Conservation (phyloP, 2,797 vertebrate genomes). For the Leuciscus waleckii region DNA sequence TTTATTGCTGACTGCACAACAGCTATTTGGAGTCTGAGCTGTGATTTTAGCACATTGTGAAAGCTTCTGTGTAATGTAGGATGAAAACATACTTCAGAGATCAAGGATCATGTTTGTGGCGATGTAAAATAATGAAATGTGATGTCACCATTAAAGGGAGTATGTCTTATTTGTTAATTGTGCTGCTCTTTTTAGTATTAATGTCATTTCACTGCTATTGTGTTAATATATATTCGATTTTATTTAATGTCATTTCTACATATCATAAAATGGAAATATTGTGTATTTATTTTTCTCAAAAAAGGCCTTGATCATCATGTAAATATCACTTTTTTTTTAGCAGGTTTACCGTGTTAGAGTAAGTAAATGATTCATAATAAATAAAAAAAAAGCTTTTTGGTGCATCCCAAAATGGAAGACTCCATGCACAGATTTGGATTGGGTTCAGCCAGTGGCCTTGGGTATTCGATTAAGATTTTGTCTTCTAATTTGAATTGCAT, state of each 20-base stretch:
- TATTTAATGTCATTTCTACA: constrained; percentile 69
- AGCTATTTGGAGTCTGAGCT: constrained; percentile 33
- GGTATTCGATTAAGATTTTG: background rate
- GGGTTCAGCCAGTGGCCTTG: constrained; percentile 1
- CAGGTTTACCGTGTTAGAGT: constrained; percentile 60
- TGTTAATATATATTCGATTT: constrained; percentile 70
- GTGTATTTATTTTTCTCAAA: constrained; percentile 72
- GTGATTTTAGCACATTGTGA: constrained; percentile 32
- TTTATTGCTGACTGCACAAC: constrained; percentile 60
- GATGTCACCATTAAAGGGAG: constrained; percentile 53
- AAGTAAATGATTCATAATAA: constrained; percentile 43
- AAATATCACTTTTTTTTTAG: constrained; percentile 68
- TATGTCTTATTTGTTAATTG: constrained; percentile 64
- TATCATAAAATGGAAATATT: constrained; percentile 63
- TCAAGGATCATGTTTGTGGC: constrained; percentile 64
- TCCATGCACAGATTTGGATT: constrained; percentile 23
- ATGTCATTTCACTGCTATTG: constrained; percentile 71
- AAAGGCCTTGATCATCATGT: constrained; percentile 68
- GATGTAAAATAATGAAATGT: constrained; percentile 62
- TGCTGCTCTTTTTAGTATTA: constrained; percentile 73
- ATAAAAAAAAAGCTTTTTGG: constrained; percentile 53
- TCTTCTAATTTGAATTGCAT: background rate
- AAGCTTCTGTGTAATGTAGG: constrained; percentile 38
- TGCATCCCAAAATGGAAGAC: constrained; percentile 53
- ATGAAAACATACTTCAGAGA: constrained; percentile 55